Evolutionary conservation across 2,888 invertebrate genomes (phyloP).

Genomic region (Drosophila bunnanda): DNA sequence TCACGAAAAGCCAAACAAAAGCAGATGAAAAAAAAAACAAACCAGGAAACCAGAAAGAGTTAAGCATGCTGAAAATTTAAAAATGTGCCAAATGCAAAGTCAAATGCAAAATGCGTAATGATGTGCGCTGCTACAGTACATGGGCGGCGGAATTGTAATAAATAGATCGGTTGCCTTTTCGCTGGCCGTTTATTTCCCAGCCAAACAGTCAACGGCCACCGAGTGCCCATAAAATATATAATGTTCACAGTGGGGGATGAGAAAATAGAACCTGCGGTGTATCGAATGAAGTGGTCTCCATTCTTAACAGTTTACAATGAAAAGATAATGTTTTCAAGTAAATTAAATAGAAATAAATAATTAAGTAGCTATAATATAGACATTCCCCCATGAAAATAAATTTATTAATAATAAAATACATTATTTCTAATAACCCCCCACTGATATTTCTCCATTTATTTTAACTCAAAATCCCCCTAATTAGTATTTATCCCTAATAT

Average conservation of each 20-base stretch:
- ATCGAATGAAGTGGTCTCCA: not conserved
- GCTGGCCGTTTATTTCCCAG: slow-evolving; percentile 39
- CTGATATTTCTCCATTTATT: not conserved
- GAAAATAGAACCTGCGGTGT: not conserved
- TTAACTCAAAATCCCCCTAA: not conserved
- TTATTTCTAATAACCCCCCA: not conserved
- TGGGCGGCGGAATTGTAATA: slow-evolving; percentile 52
- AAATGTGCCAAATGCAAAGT: slow-evolving; percentile 32
- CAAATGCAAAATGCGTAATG: slow-evolving; percentile 27
- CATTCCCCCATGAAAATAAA: not conserved
- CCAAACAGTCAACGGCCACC: slow-evolving; percentile 42
- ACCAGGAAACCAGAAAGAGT: slow-evolving; percentile 34
- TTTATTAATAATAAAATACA: not conserved
- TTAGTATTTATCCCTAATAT: not conserved
- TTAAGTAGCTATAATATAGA: not conserved
- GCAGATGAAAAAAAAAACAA: slow-evolving; percentile 9
- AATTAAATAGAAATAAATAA: not conserved
- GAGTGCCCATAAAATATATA: slow-evolving; percentile 38
- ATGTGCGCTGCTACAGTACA: slow-evolving; percentile 19
- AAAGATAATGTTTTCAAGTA: not conserved
- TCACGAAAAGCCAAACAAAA: slow-evolving; percentile 14
- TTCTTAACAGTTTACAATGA: not conserved
- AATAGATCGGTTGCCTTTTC: slow-evolving; percentile 69
- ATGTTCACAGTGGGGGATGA: slow-evolving; percentile 16
- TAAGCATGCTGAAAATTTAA: slow-evolving; percentile 33